A percentile compares a stretch with the other conserved stretches of the same genome.
Conservation (phyloP, 2,888 invertebrate species). For the Emmelina monodactyla region DNA sequence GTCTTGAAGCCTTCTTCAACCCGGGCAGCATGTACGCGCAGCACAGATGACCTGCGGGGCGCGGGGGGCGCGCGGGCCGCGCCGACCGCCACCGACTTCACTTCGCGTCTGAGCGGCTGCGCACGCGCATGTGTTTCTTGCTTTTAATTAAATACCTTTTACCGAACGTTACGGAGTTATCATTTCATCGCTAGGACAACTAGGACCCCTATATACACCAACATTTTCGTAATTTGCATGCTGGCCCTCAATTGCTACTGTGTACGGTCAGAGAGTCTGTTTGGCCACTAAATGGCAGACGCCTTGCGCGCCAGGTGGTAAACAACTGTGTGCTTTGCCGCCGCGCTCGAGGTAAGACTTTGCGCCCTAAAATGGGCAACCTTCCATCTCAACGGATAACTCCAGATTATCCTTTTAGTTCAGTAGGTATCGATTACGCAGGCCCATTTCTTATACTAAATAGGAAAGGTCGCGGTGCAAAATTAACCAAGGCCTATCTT, state of each 20-base stretch:
- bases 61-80: no score
- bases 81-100: no score
- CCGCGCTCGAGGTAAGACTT: conserved; percentile 8
- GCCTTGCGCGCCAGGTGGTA: conserved; percentile 8
- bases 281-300: conserved; percentile 6
- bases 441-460: conserved; percentile 5
- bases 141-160: no score
- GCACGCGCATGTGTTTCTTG: no score
- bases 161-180: no score
- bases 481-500: conserved; percentile 14
- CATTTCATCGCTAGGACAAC: no score
- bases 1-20: no score
- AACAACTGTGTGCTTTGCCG: conserved; percentile 11
- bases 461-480: conserved; percentile 10
- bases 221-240: conserved; percentile 3
- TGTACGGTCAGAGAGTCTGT: no score
- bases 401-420: conserved; percentile 5
- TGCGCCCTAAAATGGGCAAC: conserved; percentile 9
- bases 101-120: no score
- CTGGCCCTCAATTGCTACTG: conserved; percentile 6
- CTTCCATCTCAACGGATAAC: conserved; percentile 7
- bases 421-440: conserved; percentile 9
- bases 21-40: no score
- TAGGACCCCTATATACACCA: no score
- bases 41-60: no score